Percentiles rank a stretch among this genome's conserved stretches.
Evolutionary conservation across 2,113 vertebrate genomes (phyloP).

Genomic region (Cavia porcellus): DNA sequence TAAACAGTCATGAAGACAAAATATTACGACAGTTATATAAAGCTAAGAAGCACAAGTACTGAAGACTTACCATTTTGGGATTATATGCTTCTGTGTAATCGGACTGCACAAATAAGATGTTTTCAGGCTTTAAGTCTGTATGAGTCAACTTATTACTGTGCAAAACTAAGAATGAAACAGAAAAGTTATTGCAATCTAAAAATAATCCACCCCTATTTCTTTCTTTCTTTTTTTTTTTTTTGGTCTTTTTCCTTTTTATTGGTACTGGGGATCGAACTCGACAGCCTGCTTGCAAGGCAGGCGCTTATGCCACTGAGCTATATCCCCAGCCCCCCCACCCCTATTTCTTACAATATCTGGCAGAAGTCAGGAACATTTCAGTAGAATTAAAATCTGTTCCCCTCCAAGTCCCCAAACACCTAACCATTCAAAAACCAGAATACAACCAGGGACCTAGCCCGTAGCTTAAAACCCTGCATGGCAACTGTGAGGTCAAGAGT

Average conservation of each 20-base stretch:
- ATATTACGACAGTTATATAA: neutral
- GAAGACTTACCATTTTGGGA: conserved; percentile 88
- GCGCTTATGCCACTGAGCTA: no score
- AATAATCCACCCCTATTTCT: neutral
- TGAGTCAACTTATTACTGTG: conserved; percentile 95
- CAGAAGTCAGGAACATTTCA: neutral
- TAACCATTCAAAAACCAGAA: neutral
- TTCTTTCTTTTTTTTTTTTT: no score
- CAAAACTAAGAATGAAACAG: conserved; percentile 88
- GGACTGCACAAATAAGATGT: conserved; percentile 94
- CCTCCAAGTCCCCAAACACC: neutral
- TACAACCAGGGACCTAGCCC: no score
- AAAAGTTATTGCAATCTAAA: neutral
- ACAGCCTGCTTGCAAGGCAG: no score
- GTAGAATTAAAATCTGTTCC: neutral
- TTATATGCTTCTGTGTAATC: conserved; percentile 92
- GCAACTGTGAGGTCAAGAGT: no score
- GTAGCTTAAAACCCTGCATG: no score
- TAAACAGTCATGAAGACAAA: neutral
- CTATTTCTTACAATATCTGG: neutral
- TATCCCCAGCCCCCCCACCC: no score
- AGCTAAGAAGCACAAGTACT: neutral
- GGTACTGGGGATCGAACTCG: no score
- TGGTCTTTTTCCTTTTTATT: no score
- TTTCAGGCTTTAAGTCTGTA: conserved; percentile 96